Conservation (phyloP, 2,113 vertebrate genomes). For the Odocoileus virginianus region DNA sequence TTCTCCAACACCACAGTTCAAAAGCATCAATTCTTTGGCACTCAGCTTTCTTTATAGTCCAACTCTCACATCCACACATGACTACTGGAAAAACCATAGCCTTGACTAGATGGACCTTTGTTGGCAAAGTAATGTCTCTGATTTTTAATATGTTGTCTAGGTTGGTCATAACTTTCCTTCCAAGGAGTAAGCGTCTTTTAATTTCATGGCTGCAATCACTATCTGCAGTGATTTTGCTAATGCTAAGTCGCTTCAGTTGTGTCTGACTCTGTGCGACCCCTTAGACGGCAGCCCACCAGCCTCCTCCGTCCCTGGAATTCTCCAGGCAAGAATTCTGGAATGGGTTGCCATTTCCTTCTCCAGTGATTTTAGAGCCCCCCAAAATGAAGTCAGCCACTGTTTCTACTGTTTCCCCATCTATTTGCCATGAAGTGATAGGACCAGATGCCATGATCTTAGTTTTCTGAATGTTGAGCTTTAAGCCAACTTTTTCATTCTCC, state of each 20-base stretch:
- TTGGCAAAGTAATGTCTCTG: background rate
- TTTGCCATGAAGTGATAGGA: background rate
- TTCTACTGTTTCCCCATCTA: background rate
- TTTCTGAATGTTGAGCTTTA: background rate
- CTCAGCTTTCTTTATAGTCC: background rate
- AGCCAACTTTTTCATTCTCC: background rate
- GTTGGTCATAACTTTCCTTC: background rate
- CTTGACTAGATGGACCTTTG: background rate
- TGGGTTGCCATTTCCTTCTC: too few relatives aligned
- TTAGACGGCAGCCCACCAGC: too few relatives aligned
- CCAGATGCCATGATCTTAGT: background rate
- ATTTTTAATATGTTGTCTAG: background rate
- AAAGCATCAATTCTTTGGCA: background rate
- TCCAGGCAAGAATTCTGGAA: too few relatives aligned
- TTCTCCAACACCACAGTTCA: background rate
- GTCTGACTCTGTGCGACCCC: too few relatives aligned
- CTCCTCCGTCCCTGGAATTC: too few relatives aligned
- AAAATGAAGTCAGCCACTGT: background rate
- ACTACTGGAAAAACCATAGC: background rate
- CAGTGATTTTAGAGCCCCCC: background rate
- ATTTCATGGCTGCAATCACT: background rate
- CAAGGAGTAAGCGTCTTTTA: background rate
- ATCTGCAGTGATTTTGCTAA: background rate
- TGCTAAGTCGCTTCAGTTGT: too few relatives aligned
- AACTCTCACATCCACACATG: background rate